A percentile compares a stretch with the other conserved stretches of the same genome.
phyloP scores from a whole-genome alignment of 2,113 vertebrate genomes.

The Cromileptes altivelis region DNA sequence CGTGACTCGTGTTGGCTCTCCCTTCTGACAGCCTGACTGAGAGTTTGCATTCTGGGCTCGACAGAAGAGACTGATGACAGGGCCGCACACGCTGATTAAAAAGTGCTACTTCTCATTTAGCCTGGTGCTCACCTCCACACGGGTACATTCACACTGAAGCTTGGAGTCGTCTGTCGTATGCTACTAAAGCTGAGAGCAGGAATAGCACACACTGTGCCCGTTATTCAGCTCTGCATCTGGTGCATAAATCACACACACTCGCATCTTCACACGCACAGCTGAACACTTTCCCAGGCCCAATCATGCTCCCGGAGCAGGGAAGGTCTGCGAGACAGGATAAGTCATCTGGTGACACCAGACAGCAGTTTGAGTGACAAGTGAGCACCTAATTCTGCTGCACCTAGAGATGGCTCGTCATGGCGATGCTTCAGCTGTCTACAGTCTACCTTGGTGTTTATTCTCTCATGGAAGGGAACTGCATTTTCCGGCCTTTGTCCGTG shows the following conservation, averaged over 20 bases:
- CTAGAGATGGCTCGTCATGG: neutral
- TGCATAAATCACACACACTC: constrained; percentile 23
- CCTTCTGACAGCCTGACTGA: constrained; percentile 4
- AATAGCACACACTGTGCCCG: neutral
- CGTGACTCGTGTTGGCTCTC: constrained; percentile 8
- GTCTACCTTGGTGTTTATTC: neutral
- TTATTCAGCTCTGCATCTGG: constrained; percentile 28
- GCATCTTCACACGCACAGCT: constrained; percentile 9
- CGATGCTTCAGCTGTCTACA: neutral
- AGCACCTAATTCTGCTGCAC: neutral
- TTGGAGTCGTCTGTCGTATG: neutral
- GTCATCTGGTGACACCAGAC: constrained; percentile 47
- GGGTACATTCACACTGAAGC: neutral
- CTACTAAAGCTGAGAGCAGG: constrained; percentile 6
- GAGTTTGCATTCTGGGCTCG: constrained; percentile 4
- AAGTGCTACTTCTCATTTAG: constrained; percentile 50
- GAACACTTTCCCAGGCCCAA: constrained; percentile 9
- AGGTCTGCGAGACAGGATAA: constrained; percentile 41
- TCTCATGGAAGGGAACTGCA: neutral
- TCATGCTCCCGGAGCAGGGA: constrained; percentile 26
- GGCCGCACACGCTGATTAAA: constrained; percentile 39
- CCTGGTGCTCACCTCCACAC: constrained; percentile 1
- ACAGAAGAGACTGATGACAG: constrained; percentile 31
- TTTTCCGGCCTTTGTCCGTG: neutral
- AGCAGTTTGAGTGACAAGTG: constrained; percentile 21